These are phyloP conservation scores for Aurelia aurita DNA, from an alignment of 30 jellyfish, hydroid and myxozoan species.

Conservation along the genomic window DNA sequence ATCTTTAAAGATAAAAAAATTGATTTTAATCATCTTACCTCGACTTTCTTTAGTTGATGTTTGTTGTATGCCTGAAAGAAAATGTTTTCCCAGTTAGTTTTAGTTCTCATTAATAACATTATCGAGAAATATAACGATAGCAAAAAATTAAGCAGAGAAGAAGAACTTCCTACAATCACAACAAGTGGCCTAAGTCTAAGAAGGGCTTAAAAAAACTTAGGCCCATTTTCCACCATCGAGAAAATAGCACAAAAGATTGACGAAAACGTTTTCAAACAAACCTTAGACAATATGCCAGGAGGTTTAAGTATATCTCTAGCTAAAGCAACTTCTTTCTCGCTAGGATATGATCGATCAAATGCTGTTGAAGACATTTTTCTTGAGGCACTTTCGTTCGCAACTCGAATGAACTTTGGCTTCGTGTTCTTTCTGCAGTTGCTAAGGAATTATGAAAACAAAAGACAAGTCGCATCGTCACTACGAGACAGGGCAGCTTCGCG, in stretches of 20 bases:
- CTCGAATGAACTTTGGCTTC: too few relatives aligned
- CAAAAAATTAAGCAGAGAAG: too few relatives aligned
- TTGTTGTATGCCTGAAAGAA: conserved; percentile 71
- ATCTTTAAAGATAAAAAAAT: not conserved
- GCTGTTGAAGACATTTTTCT: not conserved
- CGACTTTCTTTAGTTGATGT: conserved; percentile 69
- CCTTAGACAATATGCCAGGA: conserved; percentile 84
- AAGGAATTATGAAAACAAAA: too few relatives aligned
- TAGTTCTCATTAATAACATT: too few relatives aligned
- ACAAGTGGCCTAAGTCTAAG: not conserved
- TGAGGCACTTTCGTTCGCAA: too few relatives aligned
- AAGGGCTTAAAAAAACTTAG: not conserved
- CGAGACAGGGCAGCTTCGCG: too few relatives aligned
- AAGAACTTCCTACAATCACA: too few relatives aligned
- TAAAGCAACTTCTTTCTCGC: conserved; percentile 57
- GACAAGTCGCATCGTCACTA: too few relatives aligned
- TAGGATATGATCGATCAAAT: conserved; percentile 47
- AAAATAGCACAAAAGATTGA: too few relatives aligned
- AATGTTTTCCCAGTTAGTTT: not conserved
- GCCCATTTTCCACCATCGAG: too few relatives aligned
- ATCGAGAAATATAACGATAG: too few relatives aligned
- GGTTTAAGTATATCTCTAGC: conserved; percentile 73
- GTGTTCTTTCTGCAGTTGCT: too few relatives aligned
- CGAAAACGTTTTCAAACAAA: not conserved
- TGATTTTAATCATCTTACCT: conserved; percentile 9